phyloP scores from a whole-genome alignment of 2,888 invertebrate genomes.

The Drosophila siamana region DNA sequence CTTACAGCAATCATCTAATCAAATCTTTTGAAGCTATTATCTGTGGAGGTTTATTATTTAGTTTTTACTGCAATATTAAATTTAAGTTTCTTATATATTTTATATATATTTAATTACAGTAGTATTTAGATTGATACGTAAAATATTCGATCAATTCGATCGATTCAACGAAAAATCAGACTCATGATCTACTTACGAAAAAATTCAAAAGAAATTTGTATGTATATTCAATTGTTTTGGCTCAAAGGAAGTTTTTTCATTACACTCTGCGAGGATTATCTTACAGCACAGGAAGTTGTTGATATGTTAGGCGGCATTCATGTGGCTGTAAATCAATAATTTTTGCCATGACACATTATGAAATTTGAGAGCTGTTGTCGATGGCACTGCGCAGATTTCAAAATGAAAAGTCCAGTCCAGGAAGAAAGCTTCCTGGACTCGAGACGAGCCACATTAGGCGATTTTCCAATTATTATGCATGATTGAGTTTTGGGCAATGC shows the following conservation, averaged over 20 bases:
- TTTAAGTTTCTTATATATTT: no score
- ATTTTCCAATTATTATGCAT: conserved; percentile 83
- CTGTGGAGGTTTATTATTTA: background rate
- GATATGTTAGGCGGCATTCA: conserved; percentile 2
- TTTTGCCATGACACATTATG: conserved; percentile 56
- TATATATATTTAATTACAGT: no score
- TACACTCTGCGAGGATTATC: conserved; percentile 25
- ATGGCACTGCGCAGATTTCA: conserved; percentile 27
- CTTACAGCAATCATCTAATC: conserved; percentile 65
- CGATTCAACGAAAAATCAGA: no score
- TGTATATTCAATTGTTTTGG: conserved; percentile 2
- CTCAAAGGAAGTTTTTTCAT: background rate
- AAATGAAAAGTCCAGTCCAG: conserved; percentile 11
- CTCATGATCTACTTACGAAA: background rate
- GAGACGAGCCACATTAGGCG: conserved; percentile 5
- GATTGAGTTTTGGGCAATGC: conserved; percentile 70
- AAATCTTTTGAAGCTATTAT: conserved; percentile 41
- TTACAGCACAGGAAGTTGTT: conserved; percentile 25
- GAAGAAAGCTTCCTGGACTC: conserved; percentile 41
- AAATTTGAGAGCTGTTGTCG: conserved; percentile 52
- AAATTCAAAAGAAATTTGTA: background rate
- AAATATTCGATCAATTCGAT: no score
- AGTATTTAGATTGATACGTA: no score
- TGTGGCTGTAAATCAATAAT: conserved; percentile 49
- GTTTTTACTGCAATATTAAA: background rate